Conservation (phyloP, 23 tunicate species). For the Ascidia mentula region DNA sequence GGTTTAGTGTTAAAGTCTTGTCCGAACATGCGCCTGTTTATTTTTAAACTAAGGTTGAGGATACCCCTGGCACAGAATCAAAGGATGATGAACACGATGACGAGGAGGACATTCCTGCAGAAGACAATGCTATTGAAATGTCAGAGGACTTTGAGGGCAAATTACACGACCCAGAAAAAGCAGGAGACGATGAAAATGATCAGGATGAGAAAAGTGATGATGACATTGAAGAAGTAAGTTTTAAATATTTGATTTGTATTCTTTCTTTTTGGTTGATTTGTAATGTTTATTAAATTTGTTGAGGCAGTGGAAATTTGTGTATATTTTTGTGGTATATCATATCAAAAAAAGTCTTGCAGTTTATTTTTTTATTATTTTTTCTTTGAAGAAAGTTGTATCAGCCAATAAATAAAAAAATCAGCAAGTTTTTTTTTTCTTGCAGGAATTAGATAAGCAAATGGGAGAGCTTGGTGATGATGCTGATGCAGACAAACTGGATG, state of each 20-base stretch:
- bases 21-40: too few species aligned
- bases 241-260: too few species aligned
- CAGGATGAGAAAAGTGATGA: constrained; percentile 28
- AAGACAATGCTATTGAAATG: constrained; percentile 88
- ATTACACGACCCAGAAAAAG: constrained; percentile 43
- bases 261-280: background rate
- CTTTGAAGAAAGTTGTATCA: too few species aligned
- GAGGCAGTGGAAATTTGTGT: background rate
- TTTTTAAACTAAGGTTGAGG: too few species aligned
- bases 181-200: constrained; percentile 28
- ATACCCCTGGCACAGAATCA: constrained; percentile 38
- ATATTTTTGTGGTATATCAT: background rate
- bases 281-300: background rate
- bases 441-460: constrained; percentile 88
- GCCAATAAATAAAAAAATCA: background rate
- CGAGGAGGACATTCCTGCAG: constrained; percentile 57
- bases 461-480: constrained; percentile 80
- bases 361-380: background rate
- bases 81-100: constrained; percentile 68
- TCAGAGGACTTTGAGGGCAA: constrained; percentile 77
- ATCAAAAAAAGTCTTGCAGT: background rate
- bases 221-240: background rate
- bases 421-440: background rate
- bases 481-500: constrained; percentile 74
- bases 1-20: too few species aligned